Evolutionary conservation across 2,797 vertebrate genomes (phyloP), one percentile per base, ranked within the genome.

Genomic region (Salmo trutta): DNA sequence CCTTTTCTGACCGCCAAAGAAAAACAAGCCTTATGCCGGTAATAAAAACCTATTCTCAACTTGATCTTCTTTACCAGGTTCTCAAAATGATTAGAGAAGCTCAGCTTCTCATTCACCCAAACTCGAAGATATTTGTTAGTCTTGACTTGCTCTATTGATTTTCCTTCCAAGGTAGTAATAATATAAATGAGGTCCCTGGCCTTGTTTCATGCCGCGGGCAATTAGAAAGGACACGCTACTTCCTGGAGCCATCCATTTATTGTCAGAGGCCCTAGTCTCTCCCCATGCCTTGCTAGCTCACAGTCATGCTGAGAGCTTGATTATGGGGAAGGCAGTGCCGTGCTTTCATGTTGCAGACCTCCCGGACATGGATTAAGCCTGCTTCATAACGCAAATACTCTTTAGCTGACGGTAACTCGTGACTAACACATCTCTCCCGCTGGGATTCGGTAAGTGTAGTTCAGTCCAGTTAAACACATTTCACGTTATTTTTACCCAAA

Each of bases 201-300:
- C 41, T 75, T 59, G 77, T 71, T 84, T 67, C 54, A 70, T 15
- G 75, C 62, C 78, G 71, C 70, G 79, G 79, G 81, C 82, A 82
- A 87, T 87, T 78, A 77, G 74, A 80, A 75, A 17, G 2, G 76
- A 83, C 79, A 65, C 15, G 0, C 74, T 53, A 53, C 69, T 87
- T 82, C 81, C 83, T 86, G 78, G 66, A 82, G 29, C 70, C 71
- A 53, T 62, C 10, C 19, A 76, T 74, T 82, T 77, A 24, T 29
- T 15, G n/a, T 65, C 53, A 54, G 52, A 27, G 14, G 41, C 52
- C 71, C 62, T 33, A 72, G 12, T 19, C 47, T 21, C 52, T 4
- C 69, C 5, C 24, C 29, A 66, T 33, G 65, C 47, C 79, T 75
- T 73, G 36, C 73, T 73, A 68, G 24, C 75, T 71, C 69, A 62